These are phyloP conservation scores for Trachelus tabidus DNA, from an alignment of 2,888 invertebrate genomes.

Conservation along the genomic window DNA sequence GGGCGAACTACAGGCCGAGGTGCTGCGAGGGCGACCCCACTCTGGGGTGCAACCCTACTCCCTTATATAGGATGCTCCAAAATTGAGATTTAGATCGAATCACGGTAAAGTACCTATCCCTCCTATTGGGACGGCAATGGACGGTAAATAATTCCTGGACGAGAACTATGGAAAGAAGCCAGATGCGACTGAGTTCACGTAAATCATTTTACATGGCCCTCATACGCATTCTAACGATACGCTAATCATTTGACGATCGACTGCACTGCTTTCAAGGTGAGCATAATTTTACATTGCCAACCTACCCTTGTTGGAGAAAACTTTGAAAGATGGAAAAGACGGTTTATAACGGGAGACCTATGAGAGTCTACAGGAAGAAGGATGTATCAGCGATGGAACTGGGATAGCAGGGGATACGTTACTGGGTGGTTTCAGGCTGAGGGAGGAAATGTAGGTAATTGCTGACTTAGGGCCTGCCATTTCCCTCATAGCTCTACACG, in stretches of 20 bases:
- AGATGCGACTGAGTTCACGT: not conserved
- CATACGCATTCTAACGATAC: not conserved
- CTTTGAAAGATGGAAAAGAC: not conserved
- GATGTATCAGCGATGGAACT: constrained; percentile 31
- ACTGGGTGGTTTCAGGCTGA: not conserved
- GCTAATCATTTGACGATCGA: not conserved
- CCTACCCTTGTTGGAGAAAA: not conserved
- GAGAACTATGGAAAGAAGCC: constrained; percentile 4
- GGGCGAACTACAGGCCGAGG: constrained; percentile 37
- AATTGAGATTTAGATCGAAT: constrained; percentile 63
- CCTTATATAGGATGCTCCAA: constrained; percentile 46
- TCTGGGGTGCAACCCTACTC: constrained; percentile 23
- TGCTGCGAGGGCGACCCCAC: constrained; percentile 17
- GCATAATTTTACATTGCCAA: not conserved
- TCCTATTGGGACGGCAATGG: constrained; percentile 29
- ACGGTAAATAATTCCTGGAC: constrained; percentile 39
- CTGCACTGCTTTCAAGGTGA: not conserved
- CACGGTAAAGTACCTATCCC: constrained; percentile 47
- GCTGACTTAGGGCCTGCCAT: constrained; percentile 60
- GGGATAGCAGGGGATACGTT: not conserved
- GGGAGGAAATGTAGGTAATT: constrained; percentile 54
- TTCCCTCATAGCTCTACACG: constrained; percentile 52
- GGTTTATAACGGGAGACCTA: not conserved
- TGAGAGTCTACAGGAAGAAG: constrained; percentile 10
- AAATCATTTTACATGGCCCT: not conserved